Evolutionary conservation across 1,140 invertebrate genomes (phyloP), one percentile per base, ranked within the genome.

Genomic region (Philopotamus ludificatus): DNA sequence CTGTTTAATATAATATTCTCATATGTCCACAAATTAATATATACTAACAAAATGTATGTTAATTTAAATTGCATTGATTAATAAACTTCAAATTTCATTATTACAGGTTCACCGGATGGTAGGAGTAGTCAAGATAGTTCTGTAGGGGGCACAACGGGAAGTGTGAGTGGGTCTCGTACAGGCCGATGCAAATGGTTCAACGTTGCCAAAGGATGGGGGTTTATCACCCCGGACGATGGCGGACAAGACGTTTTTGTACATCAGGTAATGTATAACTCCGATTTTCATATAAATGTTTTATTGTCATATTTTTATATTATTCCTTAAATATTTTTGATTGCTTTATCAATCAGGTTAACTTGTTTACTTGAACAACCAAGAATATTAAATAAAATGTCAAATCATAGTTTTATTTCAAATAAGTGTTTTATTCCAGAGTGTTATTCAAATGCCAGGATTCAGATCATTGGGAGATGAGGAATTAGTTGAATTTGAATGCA

Each of bases 101-200:
- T 68, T 68, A n/a, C 60, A 71, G 69, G 69, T 26, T 63, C 69
- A 45, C 63, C 69, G 21, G 54, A 44, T 21, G 63, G 63, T 49
- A 72, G 51, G 59, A 68, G 59, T 59, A 68, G 53, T 71, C 47
- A 53, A 47, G 39, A 44, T 12, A 62, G 65, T 39, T 68, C 58
- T 54, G 69, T 25, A 64, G 70, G 51, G 55, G 66, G 57, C 66
- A n/a, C n/a, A n/a, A 66, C 49, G 70, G 64, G 61, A 15, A 75
- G 77, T 63, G 74, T 72, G 21, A 76, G 74, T 22, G 84, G 81
- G 58, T 81, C 83, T 59, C 82, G 89, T 58, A 83, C 84, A 73
- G 92, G 92, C 26, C 85, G 85, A 74, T 93, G 91, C 82, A 95
- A 95, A 82, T 95, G 92, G 92, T 95, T 94, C 77, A 95, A 95